A percentile compares a stretch with the other conserved stretches of the same genome.
Conservation (phyloP, 1,140 invertebrate species). For the Episyrphus balteatus region DNA sequence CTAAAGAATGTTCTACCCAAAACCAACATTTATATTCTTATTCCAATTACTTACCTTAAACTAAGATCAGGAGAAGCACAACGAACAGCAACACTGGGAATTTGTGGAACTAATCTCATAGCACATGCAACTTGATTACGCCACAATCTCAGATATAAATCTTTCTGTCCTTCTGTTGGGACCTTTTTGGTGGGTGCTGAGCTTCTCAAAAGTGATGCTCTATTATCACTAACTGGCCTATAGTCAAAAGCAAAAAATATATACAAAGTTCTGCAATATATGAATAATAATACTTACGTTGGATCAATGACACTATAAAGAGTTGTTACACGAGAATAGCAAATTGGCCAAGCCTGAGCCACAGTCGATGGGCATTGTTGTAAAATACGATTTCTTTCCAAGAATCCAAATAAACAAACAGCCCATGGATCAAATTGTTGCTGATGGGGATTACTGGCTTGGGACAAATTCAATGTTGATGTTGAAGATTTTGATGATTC, state of each 20-base stretch:
- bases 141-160: conserved; percentile 83
- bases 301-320: conserved; percentile 90
- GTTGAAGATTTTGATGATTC: conserved; percentile 36
- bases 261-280: background rate
- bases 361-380: conserved; percentile 74
- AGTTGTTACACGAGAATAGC: conserved; percentile 80
- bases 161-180: conserved; percentile 58
- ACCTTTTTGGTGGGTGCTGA: conserved; percentile 66
- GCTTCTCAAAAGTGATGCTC: conserved; percentile 79
- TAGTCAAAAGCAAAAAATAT: conserved; percentile 24
- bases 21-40: background rate
- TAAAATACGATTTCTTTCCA: conserved; percentile 65
- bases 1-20: background rate
- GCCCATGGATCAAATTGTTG: conserved; percentile 74
- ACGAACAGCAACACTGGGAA: conserved; percentile 66
- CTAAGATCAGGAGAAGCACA: conserved; percentile 88
- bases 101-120: conserved; percentile 81
- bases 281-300: conserved; percentile 51
- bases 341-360: conserved; percentile 88
- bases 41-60: conserved; percentile 54
- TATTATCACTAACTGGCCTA: conserved; percentile 92
- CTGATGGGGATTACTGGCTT: conserved; percentile 21
- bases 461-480: conserved; percentile 28
- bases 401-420: conserved; percentile 70
- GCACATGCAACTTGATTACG: conserved; percentile 93